phyloP scores from a whole-genome alignment of 2,797 vertebrate species.

The Phoebastria nigripes region DNA sequence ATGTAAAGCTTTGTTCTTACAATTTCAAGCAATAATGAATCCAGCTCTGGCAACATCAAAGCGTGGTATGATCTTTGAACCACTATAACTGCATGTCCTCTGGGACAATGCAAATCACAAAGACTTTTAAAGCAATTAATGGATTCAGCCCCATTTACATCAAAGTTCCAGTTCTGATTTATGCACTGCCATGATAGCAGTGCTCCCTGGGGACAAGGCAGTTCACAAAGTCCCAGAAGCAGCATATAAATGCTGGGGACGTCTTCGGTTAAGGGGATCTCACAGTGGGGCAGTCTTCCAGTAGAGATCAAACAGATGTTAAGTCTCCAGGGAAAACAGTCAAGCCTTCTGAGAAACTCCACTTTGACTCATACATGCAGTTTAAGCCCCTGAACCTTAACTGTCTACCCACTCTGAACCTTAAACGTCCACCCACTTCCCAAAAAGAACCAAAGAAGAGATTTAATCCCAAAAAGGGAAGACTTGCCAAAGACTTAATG shows the following conservation, averaged over 20 bases:
- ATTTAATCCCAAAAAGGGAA: background rate
- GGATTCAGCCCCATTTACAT: slow-evolving; percentile 21
- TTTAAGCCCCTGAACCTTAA: background rate
- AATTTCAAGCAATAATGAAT: slow-evolving; percentile 4
- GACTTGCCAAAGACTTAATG: background rate
- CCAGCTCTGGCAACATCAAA: slow-evolving; percentile 25
- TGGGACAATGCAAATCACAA: slow-evolving; percentile 33
- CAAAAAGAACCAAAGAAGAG: background rate
- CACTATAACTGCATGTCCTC: slow-evolving; percentile 11
- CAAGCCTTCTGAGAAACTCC: background rate
- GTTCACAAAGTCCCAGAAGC: background rate
- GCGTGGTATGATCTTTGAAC: background rate
- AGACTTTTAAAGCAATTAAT: slow-evolving; percentile 43
- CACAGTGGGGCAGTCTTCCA: background rate
- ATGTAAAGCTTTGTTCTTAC: slow-evolving; percentile 15
- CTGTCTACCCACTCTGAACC: background rate
- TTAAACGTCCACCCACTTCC: background rate
- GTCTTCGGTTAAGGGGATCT: background rate
- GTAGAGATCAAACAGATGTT: background rate
- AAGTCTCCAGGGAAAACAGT: background rate
- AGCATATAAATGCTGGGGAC: background rate
- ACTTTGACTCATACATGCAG: background rate
- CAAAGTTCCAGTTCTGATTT: slow-evolving; percentile 42
- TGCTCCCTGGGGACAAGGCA: background rate
- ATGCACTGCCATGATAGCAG: slow-evolving; percentile 29